Conservation (phyloP, 1,140 invertebrate genomes). For the Formica exsecta region DNA sequence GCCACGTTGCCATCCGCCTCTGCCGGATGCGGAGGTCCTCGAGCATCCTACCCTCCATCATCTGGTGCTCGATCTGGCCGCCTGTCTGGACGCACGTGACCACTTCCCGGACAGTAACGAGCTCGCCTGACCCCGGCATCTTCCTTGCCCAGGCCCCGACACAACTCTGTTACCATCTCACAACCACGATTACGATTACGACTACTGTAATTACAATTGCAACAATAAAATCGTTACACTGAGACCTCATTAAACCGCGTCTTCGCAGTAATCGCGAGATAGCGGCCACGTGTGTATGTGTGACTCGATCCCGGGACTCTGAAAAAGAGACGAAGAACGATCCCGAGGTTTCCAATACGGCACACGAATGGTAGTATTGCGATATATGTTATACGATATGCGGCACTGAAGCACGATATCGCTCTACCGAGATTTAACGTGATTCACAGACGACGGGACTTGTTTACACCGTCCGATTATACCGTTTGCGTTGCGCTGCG, state of each 20-base stretch:
- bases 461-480: conserved; percentile 43
- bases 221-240: conserved; percentile 85
- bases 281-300: conserved; percentile 1
- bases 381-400: conserved; percentile 8
- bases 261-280: conserved; percentile 75
- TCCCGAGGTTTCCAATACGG: too few relatives aligned
- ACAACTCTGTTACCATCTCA: conserved; percentile 81
- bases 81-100: conserved; percentile 92
- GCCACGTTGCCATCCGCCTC: conserved; percentile 93
- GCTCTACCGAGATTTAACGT: conserved; percentile 38
- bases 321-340: too few relatives aligned
- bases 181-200: conserved; percentile 83
- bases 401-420: conserved; percentile 33
- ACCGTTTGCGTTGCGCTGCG: neutral
- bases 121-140: conserved; percentile 90
- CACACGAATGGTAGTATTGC: neutral
- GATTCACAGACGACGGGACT: conserved; percentile 26
- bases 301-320: neutral
- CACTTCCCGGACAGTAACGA: conserved; percentile 91
- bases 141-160: conserved; percentile 78
- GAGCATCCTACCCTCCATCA: conserved; percentile 94
- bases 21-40: conserved; percentile 96
- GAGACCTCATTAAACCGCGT: conserved; percentile 85
- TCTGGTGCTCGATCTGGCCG: conserved; percentile 93
- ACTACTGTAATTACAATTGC: conserved; percentile 85